Evolutionary conservation across 2,888 invertebrate genomes (phyloP), one percentile per base, ranked within the genome.

Genomic region (Hydraecia micacea): DNA sequence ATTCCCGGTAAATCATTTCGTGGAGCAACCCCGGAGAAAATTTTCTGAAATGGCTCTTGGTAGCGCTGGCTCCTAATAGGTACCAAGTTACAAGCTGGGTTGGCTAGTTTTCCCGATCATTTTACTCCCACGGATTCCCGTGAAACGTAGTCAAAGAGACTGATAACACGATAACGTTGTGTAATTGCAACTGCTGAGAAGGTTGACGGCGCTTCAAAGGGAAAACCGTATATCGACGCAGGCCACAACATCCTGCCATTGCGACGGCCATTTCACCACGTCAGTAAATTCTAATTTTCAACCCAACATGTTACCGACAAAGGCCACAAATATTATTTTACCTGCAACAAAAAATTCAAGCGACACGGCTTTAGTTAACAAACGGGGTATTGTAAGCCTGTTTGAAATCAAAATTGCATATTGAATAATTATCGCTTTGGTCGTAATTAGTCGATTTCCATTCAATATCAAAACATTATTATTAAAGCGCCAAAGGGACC

Each of bases 401-500:
- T 9, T 55, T 46, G 21, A 49, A 79, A 25, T 1, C 0, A 2
- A 80, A 46, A 46, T 28, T 42, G 49, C 52, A 71, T 42, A 28
- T 39, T 63, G 13, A 28, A 65, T 63, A 2, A 32, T 32, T 32
- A 36, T 52, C 36, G 63, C 42, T 46, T 18, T 13, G 52, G 6
- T 55, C 6, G 32, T 36, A 32, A 42, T 32, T 46, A 28, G 42
- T 52, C 9, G 25, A 63, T 55, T 42, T 28, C 25, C 21, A 62
- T 52, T n/a, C 1, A 28, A 62, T 42, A 80, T 62, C 28, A 21
- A 18, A 63, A 63, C 18, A 25, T 28, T 77, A 55, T 42, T 49
- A 65, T 49, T 36, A 25, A 81, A 80, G n/a, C 69, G 21, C 32
- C 42, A 72, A 71, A 36, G 25, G 28, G 36, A 21, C 25, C 25